A percentile compares a stretch with the other conserved stretches of the same genome.
Evolutionary conservation across 2,888 invertebrate genomes (phyloP).

Genomic region (Oasisia sp.): DNA sequence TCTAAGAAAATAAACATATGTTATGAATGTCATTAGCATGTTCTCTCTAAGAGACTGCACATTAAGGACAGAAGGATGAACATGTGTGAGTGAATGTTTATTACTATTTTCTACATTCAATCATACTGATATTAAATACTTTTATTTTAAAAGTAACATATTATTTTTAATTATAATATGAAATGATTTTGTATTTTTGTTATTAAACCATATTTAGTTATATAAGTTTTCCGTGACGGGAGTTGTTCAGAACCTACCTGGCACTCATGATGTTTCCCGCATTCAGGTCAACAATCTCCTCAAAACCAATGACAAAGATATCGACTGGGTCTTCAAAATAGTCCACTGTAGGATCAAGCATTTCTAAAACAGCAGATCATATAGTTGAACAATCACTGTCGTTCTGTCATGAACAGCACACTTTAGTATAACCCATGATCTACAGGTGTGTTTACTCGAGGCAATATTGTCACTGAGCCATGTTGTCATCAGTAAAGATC

Average conservation of each 20-base stretch:
- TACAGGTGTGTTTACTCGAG: no score
- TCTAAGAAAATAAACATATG: not conserved
- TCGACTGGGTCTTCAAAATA: conserved; percentile 75
- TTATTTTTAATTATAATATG: not conserved
- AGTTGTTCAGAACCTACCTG: conserved; percentile 67
- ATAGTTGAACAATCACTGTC: not conserved
- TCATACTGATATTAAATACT: not conserved
- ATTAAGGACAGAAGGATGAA: not conserved
- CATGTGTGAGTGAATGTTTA: not conserved
- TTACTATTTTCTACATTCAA: not conserved
- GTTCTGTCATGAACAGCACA: no score
- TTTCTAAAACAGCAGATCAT: conserved; percentile 27
- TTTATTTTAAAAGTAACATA: not conserved
- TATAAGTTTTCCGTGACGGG: no score
- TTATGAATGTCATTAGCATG: conserved; percentile 22
- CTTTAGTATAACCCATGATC: no score
- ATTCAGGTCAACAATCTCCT: conserved; percentile 98
- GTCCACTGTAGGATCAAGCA: conserved; percentile 34
- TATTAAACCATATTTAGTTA: no score
- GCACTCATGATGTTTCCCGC: conserved; percentile 98
- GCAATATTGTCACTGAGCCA: no score
- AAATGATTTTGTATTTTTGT: not conserved
- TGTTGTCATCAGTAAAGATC: no score
- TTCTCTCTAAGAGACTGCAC: not conserved
- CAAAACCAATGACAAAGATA: conserved; percentile 97